These are phyloP conservation scores for Pterocles burchelli DNA, from an alignment of 2,113 vertebrate species.

Conservation along the genomic window DNA sequence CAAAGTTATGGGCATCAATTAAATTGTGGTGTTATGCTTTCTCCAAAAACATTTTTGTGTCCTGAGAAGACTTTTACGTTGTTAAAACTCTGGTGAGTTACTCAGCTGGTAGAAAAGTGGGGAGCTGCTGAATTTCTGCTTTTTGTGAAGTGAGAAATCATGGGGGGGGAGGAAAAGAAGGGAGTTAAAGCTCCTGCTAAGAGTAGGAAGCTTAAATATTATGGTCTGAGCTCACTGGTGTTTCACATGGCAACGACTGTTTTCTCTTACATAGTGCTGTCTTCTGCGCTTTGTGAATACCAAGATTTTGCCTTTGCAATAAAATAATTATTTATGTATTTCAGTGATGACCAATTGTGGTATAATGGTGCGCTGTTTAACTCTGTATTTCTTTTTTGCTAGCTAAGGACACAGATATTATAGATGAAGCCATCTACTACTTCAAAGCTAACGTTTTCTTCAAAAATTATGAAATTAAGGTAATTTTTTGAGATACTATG, in stretches of 20 bases:
- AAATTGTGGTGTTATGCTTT: neutral
- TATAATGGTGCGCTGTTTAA: neutral
- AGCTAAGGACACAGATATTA: slow-evolving; percentile 94
- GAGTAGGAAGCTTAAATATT: neutral
- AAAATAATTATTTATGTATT: neutral
- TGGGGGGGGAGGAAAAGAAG: neutral
- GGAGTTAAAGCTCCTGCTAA: neutral
- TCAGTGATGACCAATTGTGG: neutral
- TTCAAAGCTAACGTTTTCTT: slow-evolving; percentile 99
- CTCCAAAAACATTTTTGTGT: neutral
- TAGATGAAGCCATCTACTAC: slow-evolving; percentile 98
- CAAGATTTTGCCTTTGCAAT: neutral
- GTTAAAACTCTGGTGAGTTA: neutral
- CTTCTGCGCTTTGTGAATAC: slow-evolving; percentile 3
- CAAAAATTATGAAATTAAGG: slow-evolving; percentile 99
- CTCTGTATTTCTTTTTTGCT: slow-evolving; percentile 15
- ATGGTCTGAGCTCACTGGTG: neutral
- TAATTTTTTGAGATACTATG: slow-evolving; percentile 58
- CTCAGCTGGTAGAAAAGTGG: neutral
- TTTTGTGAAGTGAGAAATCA: neutral
- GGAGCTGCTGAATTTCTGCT: neutral
- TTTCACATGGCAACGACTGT: fast-evolving
- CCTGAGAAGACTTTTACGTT: neutral
- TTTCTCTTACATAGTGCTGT: neutral
- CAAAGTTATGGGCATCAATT: neutral